These are phyloP conservation scores for Gymnoscopelus microlampas DNA, from an alignment of 2,797 vertebrate genomes.

Conservation along the genomic window DNA sequence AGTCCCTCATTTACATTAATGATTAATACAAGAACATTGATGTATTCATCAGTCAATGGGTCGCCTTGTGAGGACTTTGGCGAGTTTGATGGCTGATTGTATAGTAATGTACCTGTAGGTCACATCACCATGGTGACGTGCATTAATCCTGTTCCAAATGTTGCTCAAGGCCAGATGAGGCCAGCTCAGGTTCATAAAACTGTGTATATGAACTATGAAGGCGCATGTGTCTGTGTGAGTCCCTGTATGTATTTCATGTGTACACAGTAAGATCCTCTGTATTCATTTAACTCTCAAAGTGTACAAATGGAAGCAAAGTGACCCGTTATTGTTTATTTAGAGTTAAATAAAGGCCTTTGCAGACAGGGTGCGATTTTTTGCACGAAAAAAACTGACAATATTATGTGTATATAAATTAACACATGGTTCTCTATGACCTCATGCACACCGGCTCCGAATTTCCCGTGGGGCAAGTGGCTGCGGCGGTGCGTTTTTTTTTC, in stretches of 20 bases:
- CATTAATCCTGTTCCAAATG: constrained; percentile 43
- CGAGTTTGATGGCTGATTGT: constrained; percentile 38
- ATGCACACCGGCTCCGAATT: too few relatives aligned
- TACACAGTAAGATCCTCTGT: not conserved
- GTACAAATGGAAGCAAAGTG: too few relatives aligned
- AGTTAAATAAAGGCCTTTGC: too few relatives aligned
- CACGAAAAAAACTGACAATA: too few relatives aligned
- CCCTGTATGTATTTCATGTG: not conserved
- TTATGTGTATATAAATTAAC: too few relatives aligned
- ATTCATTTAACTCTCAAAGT: too few relatives aligned
- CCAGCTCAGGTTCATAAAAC: not conserved
- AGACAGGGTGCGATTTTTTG: too few relatives aligned
- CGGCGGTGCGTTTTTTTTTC: too few relatives aligned
- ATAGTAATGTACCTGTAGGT: constrained; percentile 19
- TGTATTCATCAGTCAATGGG: constrained; percentile 58
- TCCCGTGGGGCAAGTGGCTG: too few relatives aligned
- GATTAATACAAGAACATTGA: constrained; percentile 53
- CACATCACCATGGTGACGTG: constrained; percentile 29
- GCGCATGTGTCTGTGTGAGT: constrained; percentile 15
- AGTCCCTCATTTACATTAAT: constrained; percentile 39
- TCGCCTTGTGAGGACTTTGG: constrained; percentile 37
- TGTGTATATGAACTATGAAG: not conserved
- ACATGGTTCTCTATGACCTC: too few relatives aligned
- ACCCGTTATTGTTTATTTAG: too few relatives aligned
- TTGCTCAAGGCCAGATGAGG: constrained; percentile 15